Base-by-base conservation (phyloP, 2,888 invertebrate genomes). In the Agelastica alni region DNA sequence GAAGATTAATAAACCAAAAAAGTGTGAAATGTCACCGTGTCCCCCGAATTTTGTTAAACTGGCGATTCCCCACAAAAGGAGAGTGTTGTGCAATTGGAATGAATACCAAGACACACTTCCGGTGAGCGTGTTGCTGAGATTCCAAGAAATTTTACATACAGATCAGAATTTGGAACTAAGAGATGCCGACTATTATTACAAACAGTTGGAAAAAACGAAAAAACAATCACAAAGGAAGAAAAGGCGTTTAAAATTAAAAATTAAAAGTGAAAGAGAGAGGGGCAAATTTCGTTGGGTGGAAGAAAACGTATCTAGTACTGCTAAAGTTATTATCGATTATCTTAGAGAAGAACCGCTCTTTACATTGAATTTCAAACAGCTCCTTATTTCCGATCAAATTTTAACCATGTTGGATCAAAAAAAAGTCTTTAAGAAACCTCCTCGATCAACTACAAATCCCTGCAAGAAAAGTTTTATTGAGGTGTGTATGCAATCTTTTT, bases 31-130 rank as follows among this genome's bases (percentile, higher is more conserved):
- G 30, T 67, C 68, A 53, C 68, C 66, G 3, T 70, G 72, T 53
- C 67, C 73, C 2, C 72, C 74, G 2, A 51, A 72, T 16, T 59
- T 72, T n/a, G 61, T 69, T 2, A 67, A 73, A 51, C 59, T 75
- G 30, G 64, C 74, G 0, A 53, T 68, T 9, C 74, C 74, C 1
- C 66, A 59, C 4, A 73, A 71, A 56, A 47, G 66, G 14, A 64
- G 58, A 13, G 69, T 74, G 12, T 70, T 64, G 14, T 55, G 58
- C 4, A 71, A 65, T 26, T 74, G 74, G 74, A 68, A 65, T 52
- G 63, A 65, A 3, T 72, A 64, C 53, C 58, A 65, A 17, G 16
- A 59, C 3, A 18, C 62, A 7, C 51, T 74, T 30, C 66, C 71
- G 0, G 47, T 67, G 0, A 70, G 71, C 42, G 59, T 64, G 34